Evolutionary conservation across 2,113 vertebrate genomes (phyloP).

Genomic region (Pimephales promelas): DNA sequence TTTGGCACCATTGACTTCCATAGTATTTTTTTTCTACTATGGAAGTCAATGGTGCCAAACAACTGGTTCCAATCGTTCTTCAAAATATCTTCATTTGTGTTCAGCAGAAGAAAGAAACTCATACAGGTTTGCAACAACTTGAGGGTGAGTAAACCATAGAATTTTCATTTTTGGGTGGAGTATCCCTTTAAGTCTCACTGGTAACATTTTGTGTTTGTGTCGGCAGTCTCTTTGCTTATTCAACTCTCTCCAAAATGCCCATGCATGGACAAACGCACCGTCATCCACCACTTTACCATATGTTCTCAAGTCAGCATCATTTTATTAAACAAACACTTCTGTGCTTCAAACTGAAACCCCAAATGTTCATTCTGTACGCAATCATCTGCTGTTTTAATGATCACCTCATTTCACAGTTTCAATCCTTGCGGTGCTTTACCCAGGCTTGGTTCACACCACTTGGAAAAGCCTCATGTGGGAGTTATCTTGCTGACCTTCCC

Average conservation of each 20-base stretch:
- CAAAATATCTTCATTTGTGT: too few species aligned
- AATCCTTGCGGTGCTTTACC: not conserved
- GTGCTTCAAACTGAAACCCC: not conserved
- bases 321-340: constrained; percentile 21
- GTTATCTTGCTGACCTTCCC: constrained; percentile 13
- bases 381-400: constrained; percentile 16
- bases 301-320: constrained; percentile 12
- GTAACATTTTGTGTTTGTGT: not conserved
- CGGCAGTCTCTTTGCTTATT: not conserved
- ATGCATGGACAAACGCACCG: not conserved
- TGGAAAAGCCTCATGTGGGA: not conserved
- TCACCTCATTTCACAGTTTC: constrained; percentile 8
- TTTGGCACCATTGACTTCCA: too few species aligned
- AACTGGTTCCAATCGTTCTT: too few species aligned
- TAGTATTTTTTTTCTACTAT: too few species aligned
- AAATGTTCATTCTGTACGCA: not conserved
- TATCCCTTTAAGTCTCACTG: not conserved
- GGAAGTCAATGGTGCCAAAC: too few species aligned
- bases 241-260: not conserved
- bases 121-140: too few species aligned
- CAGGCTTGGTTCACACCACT: constrained; percentile 7
- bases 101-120: too few species aligned
- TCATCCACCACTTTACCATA: constrained; percentile 10
- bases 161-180: too few species aligned
- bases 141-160: too few species aligned